Base-by-base conservation (phyloP, 2,888 invertebrate species). In the Quadroppia sp. region DNA sequence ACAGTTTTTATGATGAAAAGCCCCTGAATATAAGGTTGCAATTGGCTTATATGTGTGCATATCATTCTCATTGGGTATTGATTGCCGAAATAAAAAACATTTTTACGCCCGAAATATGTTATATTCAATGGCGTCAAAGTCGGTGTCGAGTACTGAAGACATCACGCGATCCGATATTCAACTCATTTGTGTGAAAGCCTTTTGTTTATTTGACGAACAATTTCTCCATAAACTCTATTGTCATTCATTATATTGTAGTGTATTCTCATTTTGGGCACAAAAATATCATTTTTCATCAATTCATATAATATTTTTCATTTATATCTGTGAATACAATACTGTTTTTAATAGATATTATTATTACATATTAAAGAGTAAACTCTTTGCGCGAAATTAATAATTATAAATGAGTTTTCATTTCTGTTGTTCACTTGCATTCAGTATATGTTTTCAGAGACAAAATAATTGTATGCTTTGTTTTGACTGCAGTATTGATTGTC, bases 41-140 rank as follows among this genome's bases (percentile, higher is more conserved):
- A 36, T 20, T 42, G 40, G 23, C 11, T 67, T 42, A 17, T 32
- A 36, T 9, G 4, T 36, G 36, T 45, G 45, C 15, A 45, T 61
- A 7, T 56, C 13, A 28, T 23, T n/a, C n/a, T n/a, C n/a, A n/a
- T n/a, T n/a, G n/a, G n/a, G 20, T 40, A 40, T 67, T 67, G 67
- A 67, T 67, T 40, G 15, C 40, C 40, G 23, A 9, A n/a, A 40
- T n/a, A n/a, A n/a, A n/a, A n/a, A n/a, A n/a, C n/a, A n/a, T n/a
- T 40, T 67, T 67, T 64, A 13, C 42, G 40, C 67, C 2, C 42
- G 20, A 40, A 67, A 67, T 40, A 67, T 40, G 40, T 67, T 67
- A 67, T 59, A 30, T 56, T 56, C 67, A 67, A 67, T 42, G 40
- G 20, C n/a, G n/a, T n/a, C n/a, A 67, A 67, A 67, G 40, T 67